phyloP scores from a whole-genome alignment of 2,113 vertebrate genomes.

The Alethe diademata region DNA sequence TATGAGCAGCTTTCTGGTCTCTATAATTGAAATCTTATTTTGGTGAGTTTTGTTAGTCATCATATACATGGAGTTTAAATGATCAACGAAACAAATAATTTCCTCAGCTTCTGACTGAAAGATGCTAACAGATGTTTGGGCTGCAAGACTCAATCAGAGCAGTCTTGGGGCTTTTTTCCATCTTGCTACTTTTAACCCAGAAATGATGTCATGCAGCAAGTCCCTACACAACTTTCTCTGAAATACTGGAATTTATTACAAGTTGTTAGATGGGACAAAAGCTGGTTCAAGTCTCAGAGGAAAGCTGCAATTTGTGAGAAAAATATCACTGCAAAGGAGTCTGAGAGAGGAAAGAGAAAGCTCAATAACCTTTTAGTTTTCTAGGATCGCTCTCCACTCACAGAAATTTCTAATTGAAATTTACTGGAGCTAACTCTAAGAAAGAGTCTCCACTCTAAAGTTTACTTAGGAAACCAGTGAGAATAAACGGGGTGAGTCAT shows the following conservation, averaged over 20 bases:
- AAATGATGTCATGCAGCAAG: background rate
- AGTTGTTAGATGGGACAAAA: background rate
- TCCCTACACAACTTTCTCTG: background rate
- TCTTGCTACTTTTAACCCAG: background rate
- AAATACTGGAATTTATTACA: background rate
- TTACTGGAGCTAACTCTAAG: background rate
- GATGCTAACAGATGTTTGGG: background rate
- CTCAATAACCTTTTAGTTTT: background rate
- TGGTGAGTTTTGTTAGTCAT: background rate
- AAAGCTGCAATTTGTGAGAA: background rate
- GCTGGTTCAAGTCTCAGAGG: background rate
- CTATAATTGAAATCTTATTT: background rate
- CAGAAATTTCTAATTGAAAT: background rate
- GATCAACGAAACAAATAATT: background rate
- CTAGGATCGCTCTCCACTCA: background rate
- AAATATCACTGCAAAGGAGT: background rate
- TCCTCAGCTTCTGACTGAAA: background rate
- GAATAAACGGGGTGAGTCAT: background rate
- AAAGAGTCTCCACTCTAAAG: background rate
- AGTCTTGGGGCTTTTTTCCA: background rate
- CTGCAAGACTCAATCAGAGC: background rate
- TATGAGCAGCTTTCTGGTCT: background rate
- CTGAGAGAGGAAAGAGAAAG: background rate
- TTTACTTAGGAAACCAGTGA: background rate
- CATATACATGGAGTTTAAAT: background rate